Conservation (phyloP, 2,113 vertebrate species). For the Nesoenas mayeri region DNA sequence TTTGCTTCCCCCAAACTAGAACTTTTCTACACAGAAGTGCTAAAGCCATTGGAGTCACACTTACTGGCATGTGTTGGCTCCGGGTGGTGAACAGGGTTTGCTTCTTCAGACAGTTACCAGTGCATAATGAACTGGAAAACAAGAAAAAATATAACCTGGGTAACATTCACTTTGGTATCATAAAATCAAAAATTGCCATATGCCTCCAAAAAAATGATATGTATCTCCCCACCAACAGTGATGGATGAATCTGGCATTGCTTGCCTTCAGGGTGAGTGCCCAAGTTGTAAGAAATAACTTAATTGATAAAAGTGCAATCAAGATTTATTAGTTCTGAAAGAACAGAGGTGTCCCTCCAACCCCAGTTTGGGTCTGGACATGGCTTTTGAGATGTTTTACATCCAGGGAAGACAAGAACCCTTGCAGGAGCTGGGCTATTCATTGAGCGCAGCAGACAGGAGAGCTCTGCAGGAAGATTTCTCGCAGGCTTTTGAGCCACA, state of each 20-base stretch:
- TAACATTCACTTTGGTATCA: not conserved
- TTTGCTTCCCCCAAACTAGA: not conserved
- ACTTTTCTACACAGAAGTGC: not conserved
- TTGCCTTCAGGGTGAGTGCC: not conserved
- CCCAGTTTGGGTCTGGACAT: not conserved
- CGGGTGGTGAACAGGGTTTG: not conserved
- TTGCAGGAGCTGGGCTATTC: not conserved
- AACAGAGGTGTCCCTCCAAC: not conserved
- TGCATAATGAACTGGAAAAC: not conserved
- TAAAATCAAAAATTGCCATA: not conserved
- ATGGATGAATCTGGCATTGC: not conserved
- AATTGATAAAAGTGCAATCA: rapidly evolving
- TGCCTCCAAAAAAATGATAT: not conserved
- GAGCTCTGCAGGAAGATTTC: not conserved
- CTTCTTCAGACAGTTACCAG: not conserved
- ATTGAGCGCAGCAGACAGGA: not conserved
- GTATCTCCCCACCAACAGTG: rapidly evolving
- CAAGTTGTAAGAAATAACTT: not conserved
- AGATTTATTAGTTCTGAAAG: not conserved
- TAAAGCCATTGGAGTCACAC: not conserved
- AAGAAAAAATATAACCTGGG: not conserved
- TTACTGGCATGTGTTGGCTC: rapidly evolving
- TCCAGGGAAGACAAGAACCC: not conserved
- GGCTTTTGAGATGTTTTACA: not conserved
- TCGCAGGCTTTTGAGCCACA: not conserved